These are phyloP conservation scores for Premnoplex brunnescens DNA, from an alignment of 2,797 vertebrate genomes.

Conservation along the genomic window DNA sequence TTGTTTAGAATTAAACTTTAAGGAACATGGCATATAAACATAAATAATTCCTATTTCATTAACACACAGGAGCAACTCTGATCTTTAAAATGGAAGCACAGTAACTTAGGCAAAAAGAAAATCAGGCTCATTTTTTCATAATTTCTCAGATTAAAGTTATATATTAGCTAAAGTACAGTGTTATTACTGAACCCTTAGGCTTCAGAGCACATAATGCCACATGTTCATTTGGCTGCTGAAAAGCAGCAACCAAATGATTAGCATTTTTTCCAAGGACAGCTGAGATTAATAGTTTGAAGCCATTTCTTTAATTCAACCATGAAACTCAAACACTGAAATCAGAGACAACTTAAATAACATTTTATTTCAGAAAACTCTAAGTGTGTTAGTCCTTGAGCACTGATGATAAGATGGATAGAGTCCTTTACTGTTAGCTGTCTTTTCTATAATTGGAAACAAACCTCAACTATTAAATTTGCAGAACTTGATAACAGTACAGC, in stretches of 20 bases:
- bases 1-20: not conserved
- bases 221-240: slow-evolving; percentile 53
- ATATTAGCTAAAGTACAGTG: slow-evolving; percentile 58
- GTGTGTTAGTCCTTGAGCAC: not conserved
- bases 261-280: slow-evolving; percentile 62
- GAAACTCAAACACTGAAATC: slow-evolving; percentile 35
- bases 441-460: slow-evolving; percentile 1
- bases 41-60: not conserved
- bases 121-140: slow-evolving; percentile 33
- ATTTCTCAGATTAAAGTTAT: slow-evolving; percentile 60
- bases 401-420: not conserved
- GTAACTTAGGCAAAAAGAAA: slow-evolving; percentile 53
- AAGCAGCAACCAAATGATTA: slow-evolving; percentile 53
- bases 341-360: not conserved
- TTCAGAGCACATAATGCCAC: slow-evolving; percentile 3
- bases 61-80: not conserved
- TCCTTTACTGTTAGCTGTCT: not conserved
- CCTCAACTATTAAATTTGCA: not conserved
- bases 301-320: slow-evolving; percentile 35
- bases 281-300: slow-evolving; percentile 60
- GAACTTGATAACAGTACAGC: not conserved
- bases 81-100: slow-evolving; percentile 8
- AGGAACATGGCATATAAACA: not conserved
- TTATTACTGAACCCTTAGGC: slow-evolving; percentile 45
- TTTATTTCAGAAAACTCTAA: slow-evolving; percentile 28